Conservation (phyloP, 1,140 invertebrate genomes). For the Procambarus virginalis region DNA sequence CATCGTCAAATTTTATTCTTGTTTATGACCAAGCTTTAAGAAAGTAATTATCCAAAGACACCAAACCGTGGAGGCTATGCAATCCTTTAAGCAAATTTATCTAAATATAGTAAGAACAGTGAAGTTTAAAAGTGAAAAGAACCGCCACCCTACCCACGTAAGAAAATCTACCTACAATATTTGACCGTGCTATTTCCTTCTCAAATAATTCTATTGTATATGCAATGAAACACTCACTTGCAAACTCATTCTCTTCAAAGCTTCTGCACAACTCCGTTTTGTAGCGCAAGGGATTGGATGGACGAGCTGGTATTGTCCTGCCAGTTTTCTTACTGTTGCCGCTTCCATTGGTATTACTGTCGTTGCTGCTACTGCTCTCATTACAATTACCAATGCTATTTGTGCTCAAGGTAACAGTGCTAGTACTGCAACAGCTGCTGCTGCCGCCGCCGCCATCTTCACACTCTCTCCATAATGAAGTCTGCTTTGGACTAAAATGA, state of each 20-base stretch:
- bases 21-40: no score
- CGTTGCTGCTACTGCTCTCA: neutral
- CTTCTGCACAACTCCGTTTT: slow-evolving; percentile 46
- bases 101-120: no score
- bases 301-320: slow-evolving; percentile 6
- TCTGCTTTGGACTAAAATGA: neutral
- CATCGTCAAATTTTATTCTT: no score
- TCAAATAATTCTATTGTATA: no score
- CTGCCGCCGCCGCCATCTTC: neutral
- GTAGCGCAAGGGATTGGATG: slow-evolving; percentile 42
- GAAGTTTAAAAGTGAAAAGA: no score
- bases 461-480: neutral
- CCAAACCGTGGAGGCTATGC: no score
- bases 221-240: neutral
- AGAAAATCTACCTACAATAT: no score
- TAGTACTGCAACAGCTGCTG: neutral
- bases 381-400: neutral
- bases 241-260: slow-evolving; percentile 35
- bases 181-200: no score
- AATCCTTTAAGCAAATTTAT: no score
- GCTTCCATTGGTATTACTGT: slow-evolving; percentile 2
- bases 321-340: slow-evolving; percentile 17
- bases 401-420: neutral
- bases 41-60: no score
- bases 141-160: no score